Evolutionary conservation across 2,797 vertebrate genomes (phyloP).

Genomic region (Lateolabrax maculatus): DNA sequence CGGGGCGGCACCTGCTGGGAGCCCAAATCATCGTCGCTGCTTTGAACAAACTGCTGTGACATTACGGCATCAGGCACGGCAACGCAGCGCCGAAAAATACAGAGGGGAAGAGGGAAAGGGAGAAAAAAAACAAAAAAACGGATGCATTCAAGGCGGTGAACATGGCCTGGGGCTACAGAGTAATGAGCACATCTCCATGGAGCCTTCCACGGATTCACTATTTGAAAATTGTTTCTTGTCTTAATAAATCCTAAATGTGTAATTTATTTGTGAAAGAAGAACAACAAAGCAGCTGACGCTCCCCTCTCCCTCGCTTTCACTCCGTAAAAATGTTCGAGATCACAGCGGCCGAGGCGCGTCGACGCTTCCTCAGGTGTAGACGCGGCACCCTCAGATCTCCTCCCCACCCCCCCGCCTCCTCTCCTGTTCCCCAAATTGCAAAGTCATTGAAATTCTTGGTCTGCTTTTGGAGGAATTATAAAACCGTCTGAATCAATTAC

Average conservation of each 20-base stretch:
- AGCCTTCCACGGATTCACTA: conserved; percentile 91
- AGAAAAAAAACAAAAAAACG: conserved; percentile 73
- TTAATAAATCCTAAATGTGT: conserved; percentile 99
- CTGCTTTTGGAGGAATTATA: conserved; percentile 71
- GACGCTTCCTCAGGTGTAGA: conserved; percentile 83
- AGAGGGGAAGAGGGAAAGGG: conserved; percentile 57
- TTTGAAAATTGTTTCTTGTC: conserved; percentile 98
- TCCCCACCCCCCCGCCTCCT: conserved; percentile 35
- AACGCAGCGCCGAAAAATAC: conserved; percentile 88
- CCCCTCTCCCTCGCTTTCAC: conserved; percentile 50
- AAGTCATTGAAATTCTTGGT: conserved; percentile 70
- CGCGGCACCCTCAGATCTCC: conserved; percentile 50
- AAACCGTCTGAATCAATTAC: conserved; percentile 77
- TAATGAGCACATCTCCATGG: conserved; percentile 98
- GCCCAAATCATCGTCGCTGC: conserved; percentile 91
- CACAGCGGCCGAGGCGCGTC: conserved; percentile 79
- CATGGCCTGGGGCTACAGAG: conserved; percentile 93
- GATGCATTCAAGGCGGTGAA: conserved; percentile 90
- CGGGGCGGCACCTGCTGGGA: conserved; percentile 95
- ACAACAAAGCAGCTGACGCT: conserved; percentile 92
- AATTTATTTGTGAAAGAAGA: conserved; percentile 91
- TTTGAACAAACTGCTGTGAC: conserved; percentile 94
- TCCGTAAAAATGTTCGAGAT: conserved; percentile 81
- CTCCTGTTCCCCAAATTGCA: conserved; percentile 45
- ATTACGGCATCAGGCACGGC: conserved; percentile 90